Evolutionary conservation across 2,113 vertebrate genomes (phyloP), one percentile per base, ranked within the genome.

Genomic region (Penelope pileata): DNA sequence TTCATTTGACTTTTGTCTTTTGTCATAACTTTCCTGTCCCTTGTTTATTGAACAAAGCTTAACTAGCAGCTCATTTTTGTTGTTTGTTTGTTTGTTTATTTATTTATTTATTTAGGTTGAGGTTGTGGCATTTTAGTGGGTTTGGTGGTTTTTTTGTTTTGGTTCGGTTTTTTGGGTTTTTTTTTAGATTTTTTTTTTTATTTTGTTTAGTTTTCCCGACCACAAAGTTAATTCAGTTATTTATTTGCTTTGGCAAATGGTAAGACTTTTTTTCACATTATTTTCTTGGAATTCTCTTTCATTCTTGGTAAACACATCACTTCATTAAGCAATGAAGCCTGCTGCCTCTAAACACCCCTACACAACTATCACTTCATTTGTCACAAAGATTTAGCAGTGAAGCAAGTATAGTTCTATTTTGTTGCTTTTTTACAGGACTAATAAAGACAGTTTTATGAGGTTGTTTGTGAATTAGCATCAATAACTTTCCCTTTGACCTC

Each of bases 401-500:
- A 91, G 18, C 34, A 32, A 24, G 81, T 64, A 58, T 29, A 7
- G 47, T 89, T 92, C 85, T 63, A 50, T 75, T 47, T 43, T 73
- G 38, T 51, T 81, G 9, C 1, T 18, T 80, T 94, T 86, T 77
- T 67, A 59, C 6, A 23, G 78, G 34, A 53, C 30, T 59, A 83
- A 77, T 80, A 80, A 50, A 21, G 36, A 90, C 40, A 86, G 64
- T 78, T 96, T 96, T 75, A 95, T 88, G 80, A 82, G 27, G 21
- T 29, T 91, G 72, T 68, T 88, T 90, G 60, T 88, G 85, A 93
- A 91, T 90, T 86, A 78, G 17, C 48, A 67, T 69, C 64, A 47
- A 7, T 45, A 59, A 78, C 88, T 94, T 93, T 69, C 43, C 21
- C n/a, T 93, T 84, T 68, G 24, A n/a, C 19, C 9, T 88, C 60